phyloP scores from a whole-genome alignment of 2,888 invertebrate species.

The Steromphala cineraria region DNA sequence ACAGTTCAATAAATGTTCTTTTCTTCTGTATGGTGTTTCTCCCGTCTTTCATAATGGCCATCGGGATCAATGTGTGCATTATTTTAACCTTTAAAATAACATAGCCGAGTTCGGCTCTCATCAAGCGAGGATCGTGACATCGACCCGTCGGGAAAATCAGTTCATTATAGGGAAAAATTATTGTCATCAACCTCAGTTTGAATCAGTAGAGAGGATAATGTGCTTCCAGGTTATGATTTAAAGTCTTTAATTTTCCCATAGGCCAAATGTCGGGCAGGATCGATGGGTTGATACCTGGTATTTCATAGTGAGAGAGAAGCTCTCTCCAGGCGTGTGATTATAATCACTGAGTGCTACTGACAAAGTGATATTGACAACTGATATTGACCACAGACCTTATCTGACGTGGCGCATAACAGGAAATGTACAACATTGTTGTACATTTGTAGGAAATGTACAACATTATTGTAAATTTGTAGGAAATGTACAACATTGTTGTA shows the following conservation, averaged over 20 bases:
- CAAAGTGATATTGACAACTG: neutral
- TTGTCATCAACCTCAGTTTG: neutral
- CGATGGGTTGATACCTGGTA: neutral
- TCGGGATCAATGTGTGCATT: neutral
- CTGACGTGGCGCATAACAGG: no score
- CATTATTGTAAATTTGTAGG: no score
- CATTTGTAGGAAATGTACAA: no score
- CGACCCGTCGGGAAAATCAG: neutral
- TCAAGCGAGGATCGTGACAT: neutral
- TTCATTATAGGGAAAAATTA: constrained; percentile 1
- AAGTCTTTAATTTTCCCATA: neutral
- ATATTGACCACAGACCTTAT: neutral
- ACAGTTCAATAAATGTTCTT: no score
- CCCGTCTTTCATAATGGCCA: neutral
- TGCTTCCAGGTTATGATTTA: neutral
- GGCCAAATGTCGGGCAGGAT: neutral
- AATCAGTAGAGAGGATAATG: neutral
- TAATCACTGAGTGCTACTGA: neutral
- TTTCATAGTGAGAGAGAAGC: neutral
- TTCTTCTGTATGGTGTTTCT: no score
- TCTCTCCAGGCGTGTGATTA: neutral
- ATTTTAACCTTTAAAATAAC: neutral
- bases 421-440: no score
- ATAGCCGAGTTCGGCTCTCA: neutral
- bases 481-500: no score